These are phyloP conservation scores for Drosophila ochracea DNA, from an alignment of 2,888 invertebrate species.

Conservation along the genomic window DNA sequence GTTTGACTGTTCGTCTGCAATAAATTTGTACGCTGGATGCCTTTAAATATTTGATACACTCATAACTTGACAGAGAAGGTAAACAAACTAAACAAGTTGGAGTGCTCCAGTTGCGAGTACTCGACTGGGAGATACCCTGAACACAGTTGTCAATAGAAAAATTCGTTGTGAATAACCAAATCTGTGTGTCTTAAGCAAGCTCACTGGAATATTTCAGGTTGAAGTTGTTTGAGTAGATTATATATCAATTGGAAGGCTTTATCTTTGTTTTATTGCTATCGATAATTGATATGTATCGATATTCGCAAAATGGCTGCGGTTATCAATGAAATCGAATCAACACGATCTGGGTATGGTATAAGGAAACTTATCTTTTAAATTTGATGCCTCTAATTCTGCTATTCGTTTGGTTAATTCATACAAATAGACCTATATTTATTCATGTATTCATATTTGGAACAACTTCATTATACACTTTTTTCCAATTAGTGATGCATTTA, in stretches of 20 bases:
- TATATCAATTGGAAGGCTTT: too few species aligned
- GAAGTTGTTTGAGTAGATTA: too few species aligned
- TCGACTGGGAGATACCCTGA: background rate
- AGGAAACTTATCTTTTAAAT: background rate
- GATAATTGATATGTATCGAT: background rate
- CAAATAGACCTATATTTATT: background rate
- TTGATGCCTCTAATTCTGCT: background rate
- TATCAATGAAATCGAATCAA: background rate
- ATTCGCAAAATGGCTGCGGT: background rate
- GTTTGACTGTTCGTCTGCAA: slow-evolving; percentile 37
- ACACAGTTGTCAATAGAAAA: background rate
- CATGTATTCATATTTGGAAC: background rate
- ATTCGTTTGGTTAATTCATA: background rate
- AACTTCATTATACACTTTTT: background rate
- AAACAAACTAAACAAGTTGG: background rate
- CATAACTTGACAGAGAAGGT: background rate
- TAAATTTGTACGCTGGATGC: slow-evolving; percentile 24
- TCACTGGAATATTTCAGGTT: background rate
- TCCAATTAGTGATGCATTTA: background rate
- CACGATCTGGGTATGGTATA: too few species aligned
- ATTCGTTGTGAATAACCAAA: background rate
- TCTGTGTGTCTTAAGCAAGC: background rate
- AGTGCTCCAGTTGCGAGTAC: background rate
- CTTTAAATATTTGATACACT: slow-evolving; percentile 26
- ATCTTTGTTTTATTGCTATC: too few species aligned